phyloP scores from a whole-genome alignment of 2,113 vertebrate genomes.

The Forbesichthys agassizii region DNA sequence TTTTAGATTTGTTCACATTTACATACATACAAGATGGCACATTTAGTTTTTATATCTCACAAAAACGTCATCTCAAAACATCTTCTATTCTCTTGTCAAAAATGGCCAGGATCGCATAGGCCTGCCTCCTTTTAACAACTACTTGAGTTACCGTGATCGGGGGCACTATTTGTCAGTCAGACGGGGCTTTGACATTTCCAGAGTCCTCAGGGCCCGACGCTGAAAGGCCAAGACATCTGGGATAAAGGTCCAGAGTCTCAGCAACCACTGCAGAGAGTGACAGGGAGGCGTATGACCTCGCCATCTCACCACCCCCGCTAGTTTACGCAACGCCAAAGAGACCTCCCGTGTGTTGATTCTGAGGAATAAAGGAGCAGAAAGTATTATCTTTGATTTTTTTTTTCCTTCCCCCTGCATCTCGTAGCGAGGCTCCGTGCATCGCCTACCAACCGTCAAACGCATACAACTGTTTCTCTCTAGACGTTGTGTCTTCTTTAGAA shows the following conservation, averaged over 20 bases:
- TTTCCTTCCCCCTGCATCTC: background rate
- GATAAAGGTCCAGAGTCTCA: conserved; percentile 4
- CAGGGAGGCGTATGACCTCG: background rate
- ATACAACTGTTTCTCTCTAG: background rate
- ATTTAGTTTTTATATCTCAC: background rate
- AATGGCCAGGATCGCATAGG: too few species aligned
- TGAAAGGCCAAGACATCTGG: background rate
- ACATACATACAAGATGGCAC: too few species aligned
- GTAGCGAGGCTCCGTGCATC: background rate
- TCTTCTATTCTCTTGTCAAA: background rate
- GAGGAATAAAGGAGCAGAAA: background rate
- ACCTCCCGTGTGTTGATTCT: background rate
- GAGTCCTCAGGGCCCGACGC: background rate
- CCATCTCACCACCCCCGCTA: background rate
- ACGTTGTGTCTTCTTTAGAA: background rate
- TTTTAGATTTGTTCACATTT: too few species aligned
- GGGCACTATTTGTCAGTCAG: background rate
- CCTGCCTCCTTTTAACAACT: background rate
- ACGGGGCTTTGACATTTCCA: conserved; percentile 1
- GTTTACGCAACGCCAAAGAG: background rate
- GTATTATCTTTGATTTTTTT: background rate
- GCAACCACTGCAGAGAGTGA: background rate
- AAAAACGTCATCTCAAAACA: background rate
- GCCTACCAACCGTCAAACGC: background rate
- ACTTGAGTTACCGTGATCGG: background rate